Evolutionary conservation across 2,113 vertebrate genomes (phyloP).

Genomic region (Polyodon spathula): DNA sequence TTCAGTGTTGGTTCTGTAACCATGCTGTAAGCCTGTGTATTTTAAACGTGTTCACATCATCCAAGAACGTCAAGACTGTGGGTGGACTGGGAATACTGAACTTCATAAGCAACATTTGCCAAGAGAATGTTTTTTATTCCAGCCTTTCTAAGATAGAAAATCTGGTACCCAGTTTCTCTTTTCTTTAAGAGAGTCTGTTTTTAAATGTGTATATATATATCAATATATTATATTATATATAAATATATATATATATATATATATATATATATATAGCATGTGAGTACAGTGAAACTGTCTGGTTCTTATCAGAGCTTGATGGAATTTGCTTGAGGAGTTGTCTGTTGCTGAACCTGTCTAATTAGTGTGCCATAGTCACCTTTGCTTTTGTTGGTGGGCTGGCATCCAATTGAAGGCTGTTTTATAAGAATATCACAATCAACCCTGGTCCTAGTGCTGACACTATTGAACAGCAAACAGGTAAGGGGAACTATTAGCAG

Average conservation of each 20-base stretch:
- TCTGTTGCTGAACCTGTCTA: slow-evolving; percentile 27
- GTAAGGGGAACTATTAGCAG: slow-evolving; percentile 29
- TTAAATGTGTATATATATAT: too few relatives aligned
- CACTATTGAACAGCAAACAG: slow-evolving; percentile 24
- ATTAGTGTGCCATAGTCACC: slow-evolving; percentile 33
- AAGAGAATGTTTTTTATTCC: too few relatives aligned
- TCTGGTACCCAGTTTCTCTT: too few relatives aligned
- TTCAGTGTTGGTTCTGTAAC: slow-evolving; percentile 23
- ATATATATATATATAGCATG: too few relatives aligned
- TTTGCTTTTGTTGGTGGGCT: slow-evolving; percentile 17
- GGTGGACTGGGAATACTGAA: not conserved
- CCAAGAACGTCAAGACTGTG: not conserved
- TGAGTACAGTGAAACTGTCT: too few relatives aligned
- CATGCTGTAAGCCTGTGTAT: slow-evolving; percentile 14
- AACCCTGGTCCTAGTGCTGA: slow-evolving; percentile 20
- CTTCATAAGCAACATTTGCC: not conserved
- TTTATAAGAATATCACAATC: slow-evolving; percentile 14
- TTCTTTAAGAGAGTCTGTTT: too few relatives aligned
- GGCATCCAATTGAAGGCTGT: slow-evolving; percentile 22
- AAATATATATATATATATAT: too few relatives aligned
- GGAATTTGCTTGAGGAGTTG: slow-evolving; percentile 26
- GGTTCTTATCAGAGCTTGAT: not conserved
- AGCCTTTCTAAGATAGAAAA: too few relatives aligned
- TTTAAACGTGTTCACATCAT: not conserved
- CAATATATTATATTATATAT: too few relatives aligned